phyloP scores from a whole-genome alignment of 35 echinoderm and acorn worm genomes.

The Ophioderma brevispina region DNA sequence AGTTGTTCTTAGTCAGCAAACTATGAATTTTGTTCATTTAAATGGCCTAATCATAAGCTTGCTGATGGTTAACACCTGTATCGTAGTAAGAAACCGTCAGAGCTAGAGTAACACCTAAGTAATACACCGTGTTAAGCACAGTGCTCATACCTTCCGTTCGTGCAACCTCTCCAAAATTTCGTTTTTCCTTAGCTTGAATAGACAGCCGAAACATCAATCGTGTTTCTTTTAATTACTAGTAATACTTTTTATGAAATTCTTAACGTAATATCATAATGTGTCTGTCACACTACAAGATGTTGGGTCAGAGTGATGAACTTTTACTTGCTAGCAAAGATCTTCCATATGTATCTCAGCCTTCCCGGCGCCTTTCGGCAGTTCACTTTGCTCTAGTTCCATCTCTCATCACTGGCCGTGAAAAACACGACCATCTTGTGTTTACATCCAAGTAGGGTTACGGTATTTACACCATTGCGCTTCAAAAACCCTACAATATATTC shows the following conservation, averaged over 20 bases:
- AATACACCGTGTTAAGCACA: no score
- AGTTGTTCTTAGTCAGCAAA: neutral
- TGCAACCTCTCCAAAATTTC: no score
- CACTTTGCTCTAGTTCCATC: neutral
- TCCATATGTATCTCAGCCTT: neutral
- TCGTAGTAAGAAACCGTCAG: no score
- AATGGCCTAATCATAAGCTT: neutral
- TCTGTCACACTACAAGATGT: neutral
- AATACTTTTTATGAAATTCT: no score
- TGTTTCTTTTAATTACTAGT: no score
- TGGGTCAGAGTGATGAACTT: neutral
- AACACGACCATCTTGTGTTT: slow-evolving; percentile 9
- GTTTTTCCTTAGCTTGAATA: no score
- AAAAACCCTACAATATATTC: neutral
- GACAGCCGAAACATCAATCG: no score
- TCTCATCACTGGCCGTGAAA: neutral
- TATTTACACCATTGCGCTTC: neutral
- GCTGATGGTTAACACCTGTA: no score
- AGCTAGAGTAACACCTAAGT: no score
- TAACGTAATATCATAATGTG: no score
- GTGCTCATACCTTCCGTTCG: no score
- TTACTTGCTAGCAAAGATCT: neutral
- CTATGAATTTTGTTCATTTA: neutral
- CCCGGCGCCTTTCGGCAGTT: neutral
- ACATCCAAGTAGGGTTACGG: neutral